Conservation (phyloP, 2,888 invertebrate genomes). For the Sympetrum striolatum region DNA sequence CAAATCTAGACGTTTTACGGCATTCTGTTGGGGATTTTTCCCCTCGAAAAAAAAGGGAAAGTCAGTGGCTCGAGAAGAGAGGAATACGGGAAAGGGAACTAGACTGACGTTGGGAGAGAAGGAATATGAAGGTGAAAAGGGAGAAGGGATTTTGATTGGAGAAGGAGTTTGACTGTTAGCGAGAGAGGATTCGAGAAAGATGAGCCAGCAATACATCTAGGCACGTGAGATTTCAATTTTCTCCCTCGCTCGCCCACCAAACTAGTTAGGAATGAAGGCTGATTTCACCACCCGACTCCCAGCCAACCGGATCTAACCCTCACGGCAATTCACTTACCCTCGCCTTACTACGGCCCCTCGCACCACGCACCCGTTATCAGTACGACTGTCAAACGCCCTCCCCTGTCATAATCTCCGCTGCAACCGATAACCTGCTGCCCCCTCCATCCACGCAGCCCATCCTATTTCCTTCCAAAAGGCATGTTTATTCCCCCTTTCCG, state of each 20-base stretch:
- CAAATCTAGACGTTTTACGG: background rate
- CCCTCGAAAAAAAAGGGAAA: background rate
- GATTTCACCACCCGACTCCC: background rate
- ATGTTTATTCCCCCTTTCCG: background rate
- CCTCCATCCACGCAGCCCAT: background rate
- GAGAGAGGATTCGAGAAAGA: background rate
- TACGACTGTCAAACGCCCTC: background rate
- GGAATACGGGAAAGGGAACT: background rate
- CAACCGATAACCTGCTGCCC: background rate
- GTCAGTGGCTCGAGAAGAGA: background rate
- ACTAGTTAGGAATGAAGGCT: background rate
- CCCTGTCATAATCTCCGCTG: background rate
- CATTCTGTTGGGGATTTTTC: background rate
- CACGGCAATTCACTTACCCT: background rate
- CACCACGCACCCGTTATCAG: background rate
- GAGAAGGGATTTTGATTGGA: background rate
- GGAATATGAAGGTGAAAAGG: background rate
- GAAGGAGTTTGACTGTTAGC: background rate
- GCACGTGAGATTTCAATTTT: background rate
- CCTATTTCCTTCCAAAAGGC: background rate
- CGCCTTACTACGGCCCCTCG: background rate
- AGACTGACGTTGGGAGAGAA: too few species aligned
- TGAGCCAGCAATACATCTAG: background rate
- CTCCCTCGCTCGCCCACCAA: background rate
- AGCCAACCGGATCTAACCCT: background rate